Base-by-base conservation (phyloP, 2,113 vertebrate genomes). In the Budorcas taxicolor region DNA sequence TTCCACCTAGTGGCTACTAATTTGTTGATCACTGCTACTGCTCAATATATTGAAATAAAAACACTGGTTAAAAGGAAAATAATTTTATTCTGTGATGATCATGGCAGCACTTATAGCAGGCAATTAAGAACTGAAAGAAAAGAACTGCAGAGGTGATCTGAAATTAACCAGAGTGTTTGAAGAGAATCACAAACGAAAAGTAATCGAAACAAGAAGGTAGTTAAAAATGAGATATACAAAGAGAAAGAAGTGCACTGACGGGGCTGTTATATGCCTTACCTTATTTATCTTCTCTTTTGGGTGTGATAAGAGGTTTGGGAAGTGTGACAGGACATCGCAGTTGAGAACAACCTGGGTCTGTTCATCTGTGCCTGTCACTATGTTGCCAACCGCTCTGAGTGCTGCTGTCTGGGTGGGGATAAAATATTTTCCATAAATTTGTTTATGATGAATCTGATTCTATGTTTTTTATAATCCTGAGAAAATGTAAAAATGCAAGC, bases 231-330 rank as follows among this genome's bases (percentile, higher is more conserved):
- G 47, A 52, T 52, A 50, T 8, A 74, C 74, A 94, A 80, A 97
- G 52, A 98, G 58, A 27, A 92, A 97, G 91, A 87, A 94, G 71
- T 5, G 17, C 6, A 60, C 21, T n/a, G 9, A 25, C 23, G 52
- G 87, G 23, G 29, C 64, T 43, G 53, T 60, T 21, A 36, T 2
- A 8, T 4, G 74, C 45, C 60, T 95, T 98, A 99, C 99, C 99
- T 99, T 99, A 98, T 99, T 99, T 98, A 99, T 99, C 98, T 99
- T 99, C 98, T 99, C 99, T 99, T 99, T 99, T 58, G 99, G 99
- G 98, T 99, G 99, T 87, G 99, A 99, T 97, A 99, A 99, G 97
- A 99, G 99, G 98, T 99, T 99, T 96, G 99, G 99, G 98, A 99
- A 99, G 97, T 99, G 99, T 78, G 99, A 99, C 87, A 99, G 99